Evolutionary conservation across 2,113 vertebrate species (phyloP), one percentile per base, ranked within the genome.

Genomic region (Alethe castanea): DNA sequence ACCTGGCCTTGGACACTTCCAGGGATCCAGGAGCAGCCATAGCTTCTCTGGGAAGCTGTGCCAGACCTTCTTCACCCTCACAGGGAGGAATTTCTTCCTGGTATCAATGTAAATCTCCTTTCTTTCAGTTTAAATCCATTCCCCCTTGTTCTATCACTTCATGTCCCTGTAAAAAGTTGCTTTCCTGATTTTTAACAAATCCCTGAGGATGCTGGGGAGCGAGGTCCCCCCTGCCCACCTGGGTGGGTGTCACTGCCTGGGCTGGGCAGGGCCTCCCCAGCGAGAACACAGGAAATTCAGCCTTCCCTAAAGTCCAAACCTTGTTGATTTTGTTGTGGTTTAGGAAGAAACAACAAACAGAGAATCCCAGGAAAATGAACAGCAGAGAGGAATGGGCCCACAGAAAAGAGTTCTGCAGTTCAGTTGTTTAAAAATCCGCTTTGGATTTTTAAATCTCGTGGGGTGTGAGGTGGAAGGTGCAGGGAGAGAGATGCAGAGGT

Each of bases 241-340:
- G 18, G 33, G 74, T 52, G 93, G 83, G 59, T 13, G 85, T 48
- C 12, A 31, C 69, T n/a, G 72, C 73, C 53, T 1, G 19, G 61
- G 76, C 86, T 76, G 83, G 82, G 64, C 67, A 16, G 74, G 26
- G 24, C 38, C 72, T 81, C 65, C 82, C 60, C 31, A 15, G 65
- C 0, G 4, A 12, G 66, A 77, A 80, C 45, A 77, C 77, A 48
- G 85, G 81, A 84, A 78, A 85, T 76, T 74, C 70, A 79, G 59
- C 79, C 31, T 57, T 80, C 28, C 6, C 36, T 4, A 1, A 80
- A 80, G 28, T 22, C 91, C 84, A 61, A 45, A 84, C 38, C 60
- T 16, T 38, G 86, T 73, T 86, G 89, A 26, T 92, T 81, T 86
- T 78, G 45, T 88, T 86, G 86, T 83, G 93, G 60, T 83, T 92